These are phyloP conservation scores for Papilio protenor DNA, from an alignment of 2,888 invertebrate species.

Conservation along the genomic window DNA sequence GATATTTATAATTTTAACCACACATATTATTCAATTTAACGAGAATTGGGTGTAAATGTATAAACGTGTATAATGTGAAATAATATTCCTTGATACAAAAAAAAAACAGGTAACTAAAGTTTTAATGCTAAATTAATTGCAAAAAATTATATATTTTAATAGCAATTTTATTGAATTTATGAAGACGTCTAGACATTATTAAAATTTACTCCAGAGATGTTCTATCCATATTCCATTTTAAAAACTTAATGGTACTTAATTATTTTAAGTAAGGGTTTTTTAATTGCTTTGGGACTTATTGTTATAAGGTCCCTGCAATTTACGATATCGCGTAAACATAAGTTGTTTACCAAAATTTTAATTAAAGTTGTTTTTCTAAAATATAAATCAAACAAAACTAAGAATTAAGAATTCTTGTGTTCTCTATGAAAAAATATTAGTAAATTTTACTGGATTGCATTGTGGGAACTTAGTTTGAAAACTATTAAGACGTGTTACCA, in stretches of 20 bases:
- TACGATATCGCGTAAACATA: constrained; percentile 23
- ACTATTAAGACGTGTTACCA: background rate
- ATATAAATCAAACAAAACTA: background rate
- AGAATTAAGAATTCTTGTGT: background rate
- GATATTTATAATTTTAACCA: no score
- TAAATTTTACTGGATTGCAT: background rate
- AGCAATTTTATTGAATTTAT: constrained; percentile 23
- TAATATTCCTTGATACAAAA: background rate
- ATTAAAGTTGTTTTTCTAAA: background rate
- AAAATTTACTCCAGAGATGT: constrained; percentile 26
- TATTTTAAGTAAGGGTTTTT: constrained; percentile 17
- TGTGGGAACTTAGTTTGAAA: background rate
- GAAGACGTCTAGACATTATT: constrained; percentile 41
- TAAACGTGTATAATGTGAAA: background rate
- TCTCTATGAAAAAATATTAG: background rate
- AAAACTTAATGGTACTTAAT: constrained; percentile 25
- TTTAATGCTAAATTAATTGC: constrained; percentile 7
- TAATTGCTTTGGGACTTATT: constrained; percentile 31
- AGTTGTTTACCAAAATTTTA: constrained; percentile 22
- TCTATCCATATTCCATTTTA: constrained; percentile 17
- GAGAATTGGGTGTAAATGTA: no score
- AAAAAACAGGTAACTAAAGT: background rate
- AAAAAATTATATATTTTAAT: constrained; percentile 2
- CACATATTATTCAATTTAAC: no score
- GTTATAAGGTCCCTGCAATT: constrained; percentile 25